These are phyloP conservation scores for Mizuhopecten yessoensis DNA, from an alignment of 1,140 invertebrate genomes.

Conservation along the genomic window DNA sequence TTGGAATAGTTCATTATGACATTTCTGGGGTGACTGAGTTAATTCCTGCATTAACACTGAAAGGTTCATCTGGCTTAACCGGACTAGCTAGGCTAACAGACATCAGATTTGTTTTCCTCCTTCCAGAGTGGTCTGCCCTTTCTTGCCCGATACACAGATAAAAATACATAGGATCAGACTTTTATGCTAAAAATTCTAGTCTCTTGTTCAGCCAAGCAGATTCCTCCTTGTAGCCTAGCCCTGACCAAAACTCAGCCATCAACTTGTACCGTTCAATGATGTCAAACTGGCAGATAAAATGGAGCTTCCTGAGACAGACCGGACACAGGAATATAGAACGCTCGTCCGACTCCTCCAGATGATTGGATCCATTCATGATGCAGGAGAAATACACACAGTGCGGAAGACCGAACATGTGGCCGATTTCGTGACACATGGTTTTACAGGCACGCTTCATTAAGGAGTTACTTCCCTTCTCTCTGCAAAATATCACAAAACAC, in stretches of 20 bases:
- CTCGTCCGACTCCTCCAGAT: conserved; percentile 66
- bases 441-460: conserved; percentile 65
- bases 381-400: conserved; percentile 75
- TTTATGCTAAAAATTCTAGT: conserved; percentile 45
- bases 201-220: conserved; percentile 64
- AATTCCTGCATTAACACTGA: too few species aligned
- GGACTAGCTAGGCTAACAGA: too few species aligned
- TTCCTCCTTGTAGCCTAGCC: conserved; percentile 49
- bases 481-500: neutral
- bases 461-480: conserved; percentile 49
- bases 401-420: conserved; percentile 74
- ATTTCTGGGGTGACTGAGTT: too few species aligned
- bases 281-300: conserved; percentile 69
- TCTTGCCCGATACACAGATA: too few species aligned
- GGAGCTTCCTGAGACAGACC: conserved; percentile 73
- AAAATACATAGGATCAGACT: too few species aligned
- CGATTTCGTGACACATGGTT: conserved; percentile 74
- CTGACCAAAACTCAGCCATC: conserved; percentile 66
- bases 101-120: too few species aligned
- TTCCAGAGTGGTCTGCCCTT: too few species aligned
- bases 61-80: too few species aligned
- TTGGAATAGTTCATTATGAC: too few species aligned
- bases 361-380: conserved; percentile 75
- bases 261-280: conserved; percentile 67
- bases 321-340: conserved; percentile 72